Percentiles rank a stretch among this genome's conserved stretches.
Conservation (phyloP, 2,113 vertebrate genomes). For the Chiloscyllium plagiosum region DNA sequence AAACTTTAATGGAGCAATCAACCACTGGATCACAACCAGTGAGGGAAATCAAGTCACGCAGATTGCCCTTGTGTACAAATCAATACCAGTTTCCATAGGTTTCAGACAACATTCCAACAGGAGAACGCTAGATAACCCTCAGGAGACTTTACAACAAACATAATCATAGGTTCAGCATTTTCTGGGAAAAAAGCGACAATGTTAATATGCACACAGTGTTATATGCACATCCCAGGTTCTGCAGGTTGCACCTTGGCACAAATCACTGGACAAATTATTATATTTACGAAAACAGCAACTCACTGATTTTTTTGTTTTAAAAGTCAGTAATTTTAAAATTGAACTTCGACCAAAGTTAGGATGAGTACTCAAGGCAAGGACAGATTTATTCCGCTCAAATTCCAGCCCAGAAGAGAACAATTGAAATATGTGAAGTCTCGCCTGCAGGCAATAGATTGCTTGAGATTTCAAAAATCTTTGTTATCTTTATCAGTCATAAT, state of each 20-base stretch:
- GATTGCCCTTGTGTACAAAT: background rate
- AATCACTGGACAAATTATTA: background rate
- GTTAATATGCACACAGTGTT: background rate
- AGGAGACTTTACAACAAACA: background rate
- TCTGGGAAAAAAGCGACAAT: background rate
- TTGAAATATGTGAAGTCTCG: background rate
- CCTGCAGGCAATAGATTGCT: background rate
- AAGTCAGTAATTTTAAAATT: background rate
- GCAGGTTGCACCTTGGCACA: background rate
- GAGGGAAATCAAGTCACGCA: background rate
- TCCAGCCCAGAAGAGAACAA: background rate
- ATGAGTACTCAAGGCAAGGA: background rate
- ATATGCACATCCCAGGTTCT: background rate
- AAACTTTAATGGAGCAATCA: background rate
- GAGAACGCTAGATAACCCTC: background rate
- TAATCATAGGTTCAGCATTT: background rate
- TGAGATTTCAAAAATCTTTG: background rate
- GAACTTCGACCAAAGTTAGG: background rate
- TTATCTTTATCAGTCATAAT: background rate
- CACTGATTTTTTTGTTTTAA: too few relatives aligned
- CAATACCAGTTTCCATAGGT: background rate
- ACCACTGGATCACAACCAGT: background rate
- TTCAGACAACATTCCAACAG: background rate
- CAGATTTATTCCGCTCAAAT: background rate
- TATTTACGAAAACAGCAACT: background rate